These are phyloP conservation scores for Centruroides vittatus DNA, from an alignment of 1,140 invertebrate species.

Conservation along the genomic window DNA sequence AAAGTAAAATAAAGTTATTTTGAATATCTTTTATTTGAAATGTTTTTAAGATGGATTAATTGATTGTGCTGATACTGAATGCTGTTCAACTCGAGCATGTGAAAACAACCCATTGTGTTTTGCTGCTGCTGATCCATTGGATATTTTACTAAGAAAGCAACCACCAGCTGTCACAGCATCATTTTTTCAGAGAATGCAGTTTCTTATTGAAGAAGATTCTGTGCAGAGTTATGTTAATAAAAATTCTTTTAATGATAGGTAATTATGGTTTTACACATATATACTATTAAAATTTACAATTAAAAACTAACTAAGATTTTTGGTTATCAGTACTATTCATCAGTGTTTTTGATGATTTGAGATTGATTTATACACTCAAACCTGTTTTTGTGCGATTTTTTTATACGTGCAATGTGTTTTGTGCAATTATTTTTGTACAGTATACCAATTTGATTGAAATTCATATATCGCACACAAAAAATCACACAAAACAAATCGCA, in stretches of 20 bases:
- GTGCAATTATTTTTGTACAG: no score
- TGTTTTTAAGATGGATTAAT: slow-evolving; percentile 71
- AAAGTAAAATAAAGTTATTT: no score
- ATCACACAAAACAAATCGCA: no score
- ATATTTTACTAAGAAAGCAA: slow-evolving; percentile 85
- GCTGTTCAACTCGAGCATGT: slow-evolving; percentile 66
- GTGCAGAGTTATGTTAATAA: slow-evolving; percentile 95
- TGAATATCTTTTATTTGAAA: slow-evolving; percentile 2
- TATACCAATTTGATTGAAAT: no score
- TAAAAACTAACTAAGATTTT: no score
- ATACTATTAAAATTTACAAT: no score
- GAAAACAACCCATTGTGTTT: slow-evolving; percentile 83
- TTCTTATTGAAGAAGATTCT: slow-evolving; percentile 94
- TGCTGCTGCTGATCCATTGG: slow-evolving; percentile 84
- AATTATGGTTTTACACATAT: slow-evolving; percentile 32
- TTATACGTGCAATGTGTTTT: no score
- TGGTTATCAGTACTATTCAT: no score
- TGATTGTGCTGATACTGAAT: slow-evolving; percentile 95
- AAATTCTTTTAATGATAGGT: slow-evolving; percentile 97
- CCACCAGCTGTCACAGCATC: slow-evolving; percentile 89
- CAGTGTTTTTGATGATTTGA: no score
- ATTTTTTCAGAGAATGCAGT: slow-evolving; percentile 95
- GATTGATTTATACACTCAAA: no score
- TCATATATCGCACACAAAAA: no score
- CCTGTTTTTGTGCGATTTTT: no score